These are phyloP conservation scores for Diplazon laetatorius DNA, from an alignment of 2,888 invertebrate species.

Conservation along the genomic window DNA sequence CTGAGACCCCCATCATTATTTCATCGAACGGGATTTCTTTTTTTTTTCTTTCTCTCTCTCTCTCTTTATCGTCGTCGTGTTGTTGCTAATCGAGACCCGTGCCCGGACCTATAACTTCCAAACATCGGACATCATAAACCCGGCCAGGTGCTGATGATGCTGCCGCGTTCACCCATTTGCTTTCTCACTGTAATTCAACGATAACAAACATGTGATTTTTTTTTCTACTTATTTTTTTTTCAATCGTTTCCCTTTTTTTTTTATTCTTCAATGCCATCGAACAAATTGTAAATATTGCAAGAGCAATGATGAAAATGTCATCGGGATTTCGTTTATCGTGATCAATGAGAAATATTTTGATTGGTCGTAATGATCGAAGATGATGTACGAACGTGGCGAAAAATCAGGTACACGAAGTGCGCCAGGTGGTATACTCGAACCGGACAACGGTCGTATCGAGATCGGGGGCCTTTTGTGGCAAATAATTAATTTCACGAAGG, in stretches of 20 bases:
- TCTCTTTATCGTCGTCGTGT: conserved; percentile 29
- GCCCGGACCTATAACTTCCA: conserved; percentile 58
- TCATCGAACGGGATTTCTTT: conserved; percentile 78
- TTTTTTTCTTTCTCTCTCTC: conserved; percentile 71
- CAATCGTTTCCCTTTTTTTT: no score
- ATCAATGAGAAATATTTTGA: neutral
- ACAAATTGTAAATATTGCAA: neutral
- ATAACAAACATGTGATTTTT: neutral
- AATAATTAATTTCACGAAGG: conserved; percentile 42
- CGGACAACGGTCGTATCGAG: neutral
- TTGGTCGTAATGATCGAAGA: neutral
- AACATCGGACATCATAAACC: neutral
- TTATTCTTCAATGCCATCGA: no score
- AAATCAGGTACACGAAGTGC: neutral
- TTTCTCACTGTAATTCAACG: conserved; percentile 9
- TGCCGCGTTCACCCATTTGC: conserved; percentile 28
- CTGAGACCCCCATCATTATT: conserved; percentile 79
- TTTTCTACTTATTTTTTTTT: neutral
- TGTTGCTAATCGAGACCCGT: conserved; percentile 66
- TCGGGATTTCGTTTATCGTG: neutral
- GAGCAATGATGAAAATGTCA: neutral
- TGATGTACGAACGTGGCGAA: neutral
- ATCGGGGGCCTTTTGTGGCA: conserved; percentile 21
- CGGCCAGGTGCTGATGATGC: conserved; percentile 55
- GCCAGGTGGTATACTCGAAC: neutral